phyloP scores from a whole-genome alignment of 2,113 vertebrate genomes.

The Pterocles gutturalis region DNA sequence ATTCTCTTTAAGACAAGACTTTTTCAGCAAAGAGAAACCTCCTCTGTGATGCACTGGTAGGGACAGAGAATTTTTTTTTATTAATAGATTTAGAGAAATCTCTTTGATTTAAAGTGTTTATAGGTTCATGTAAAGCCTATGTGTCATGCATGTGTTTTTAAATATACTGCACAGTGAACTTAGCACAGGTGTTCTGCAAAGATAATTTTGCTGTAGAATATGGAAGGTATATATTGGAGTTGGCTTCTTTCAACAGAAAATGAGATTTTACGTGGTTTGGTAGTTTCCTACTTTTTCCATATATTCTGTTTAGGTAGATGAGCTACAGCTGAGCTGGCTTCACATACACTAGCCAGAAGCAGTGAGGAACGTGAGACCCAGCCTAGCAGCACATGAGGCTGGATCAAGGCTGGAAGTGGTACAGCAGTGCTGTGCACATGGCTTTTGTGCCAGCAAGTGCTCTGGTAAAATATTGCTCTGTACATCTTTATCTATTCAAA shows the following conservation, averaged over 20 bases:
- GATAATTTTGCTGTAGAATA: neutral
- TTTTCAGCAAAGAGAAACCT: neutral
- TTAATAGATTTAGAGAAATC: neutral
- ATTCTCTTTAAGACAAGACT: neutral
- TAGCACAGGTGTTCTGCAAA: neutral
- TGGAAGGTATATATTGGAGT: neutral
- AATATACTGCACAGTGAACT: neutral
- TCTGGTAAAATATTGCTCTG: neutral
- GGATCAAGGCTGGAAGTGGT: neutral
- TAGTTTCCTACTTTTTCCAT: neutral
- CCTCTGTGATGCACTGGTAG: neutral
- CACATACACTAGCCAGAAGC: neutral
- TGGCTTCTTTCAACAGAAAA: neutral
- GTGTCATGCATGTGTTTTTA: neutral
- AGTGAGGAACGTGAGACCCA: neutral
- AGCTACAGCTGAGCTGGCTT: neutral
- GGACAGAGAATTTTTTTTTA: neutral
- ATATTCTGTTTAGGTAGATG: neutral
- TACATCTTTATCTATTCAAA: neutral
- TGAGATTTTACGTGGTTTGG: neutral
- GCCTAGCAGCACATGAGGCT: neutral
- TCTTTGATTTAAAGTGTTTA: neutral
- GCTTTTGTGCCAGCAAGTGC: neutral
- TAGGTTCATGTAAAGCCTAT: neutral
- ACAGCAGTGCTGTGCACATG: neutral